Conservation (phyloP, 2,888 invertebrate species). For the Bombylius discolor region DNA sequence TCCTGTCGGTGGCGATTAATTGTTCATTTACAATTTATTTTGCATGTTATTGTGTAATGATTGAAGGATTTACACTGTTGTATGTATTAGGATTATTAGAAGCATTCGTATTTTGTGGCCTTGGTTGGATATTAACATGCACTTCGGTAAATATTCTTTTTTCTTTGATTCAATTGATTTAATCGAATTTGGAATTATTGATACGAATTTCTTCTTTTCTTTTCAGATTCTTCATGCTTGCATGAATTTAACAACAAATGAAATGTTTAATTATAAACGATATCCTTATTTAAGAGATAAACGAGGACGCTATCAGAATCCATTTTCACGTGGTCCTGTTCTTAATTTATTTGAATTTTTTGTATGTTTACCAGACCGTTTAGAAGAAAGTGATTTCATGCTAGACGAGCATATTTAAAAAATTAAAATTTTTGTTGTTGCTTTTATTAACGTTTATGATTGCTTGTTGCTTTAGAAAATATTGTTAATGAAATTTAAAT, state of each 20-base stretch:
- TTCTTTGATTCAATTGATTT: no score
- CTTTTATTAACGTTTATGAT: no score
- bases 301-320: conserved; percentile 78
- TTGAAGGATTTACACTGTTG: conserved; percentile 73
- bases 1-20: conserved; percentile 75
- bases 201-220: conserved; percentile 19
- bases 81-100: conserved; percentile 72
- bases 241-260: conserved; percentile 88
- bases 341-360: conserved; percentile 83
- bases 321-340: conserved; percentile 78
- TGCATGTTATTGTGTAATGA: conserved; percentile 70
- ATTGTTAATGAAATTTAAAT: no score
- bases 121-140: conserved; percentile 78
- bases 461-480: no score
- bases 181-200: no score
- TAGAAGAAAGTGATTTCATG: conserved; percentile 58
- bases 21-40: conserved; percentile 80
- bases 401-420: conserved; percentile 47
- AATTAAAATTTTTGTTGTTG: no score
- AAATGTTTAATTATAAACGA: conserved; percentile 86
- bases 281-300: conserved; percentile 83
- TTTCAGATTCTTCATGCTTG: conserved; percentile 76
- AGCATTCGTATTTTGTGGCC: conserved; percentile 69
- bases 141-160: conserved; percentile 78
- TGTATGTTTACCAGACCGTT: conserved; percentile 68